Evolutionary conservation across 2,888 invertebrate species (phyloP), one percentile per base, ranked within the genome.

Genomic region (Heteromyza rotundicornis): DNA sequence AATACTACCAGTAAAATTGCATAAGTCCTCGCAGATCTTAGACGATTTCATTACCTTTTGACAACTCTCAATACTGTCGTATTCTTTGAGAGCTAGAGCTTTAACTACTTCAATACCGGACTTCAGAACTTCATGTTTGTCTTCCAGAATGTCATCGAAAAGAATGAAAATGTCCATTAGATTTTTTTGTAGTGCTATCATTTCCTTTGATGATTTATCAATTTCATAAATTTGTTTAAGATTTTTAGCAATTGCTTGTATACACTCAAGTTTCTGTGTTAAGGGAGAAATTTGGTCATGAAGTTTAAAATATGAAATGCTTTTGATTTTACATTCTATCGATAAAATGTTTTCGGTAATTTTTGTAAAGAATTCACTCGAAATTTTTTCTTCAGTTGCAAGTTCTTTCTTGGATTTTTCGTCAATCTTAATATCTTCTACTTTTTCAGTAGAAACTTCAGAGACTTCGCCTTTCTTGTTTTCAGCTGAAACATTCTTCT

Each of bases 141-240:
- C 68, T 19, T 72, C 64, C 2, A 69, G 24, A 2, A 77, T 53
- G 24, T 80, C 79, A 49, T 80, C 80, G 20, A 73, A 63, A 14
- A 76, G 69, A 23, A 80, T 70, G 35, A 76, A 80, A 23, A 74
- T 66, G 3, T 79, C 76, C 80, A 81, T 81, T 1, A 80, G 24
- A 27, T 70, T 74, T 32, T 76, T 75, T 58, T 81, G 81, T n/a
- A 81, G 32, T n/a, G 72, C 65, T 3, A 80, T 70, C 72, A 78
- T 76, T 50, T 74, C 73, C 27, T 69, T 73, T 2, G 79, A 73
- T 1, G 77, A 71, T 27, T 78, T 79, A 52, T 75, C 72, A 22
- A 72, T 55, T 20, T 64, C 60, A 1, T 32, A 20, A 2, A 64
- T 52, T 0, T 57, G 44, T 40, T 64, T 66, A 20, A 71, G 65